Base-by-base conservation (phyloP, 2,113 vertebrate genomes). In the Stercorarius parasiticus region DNA sequence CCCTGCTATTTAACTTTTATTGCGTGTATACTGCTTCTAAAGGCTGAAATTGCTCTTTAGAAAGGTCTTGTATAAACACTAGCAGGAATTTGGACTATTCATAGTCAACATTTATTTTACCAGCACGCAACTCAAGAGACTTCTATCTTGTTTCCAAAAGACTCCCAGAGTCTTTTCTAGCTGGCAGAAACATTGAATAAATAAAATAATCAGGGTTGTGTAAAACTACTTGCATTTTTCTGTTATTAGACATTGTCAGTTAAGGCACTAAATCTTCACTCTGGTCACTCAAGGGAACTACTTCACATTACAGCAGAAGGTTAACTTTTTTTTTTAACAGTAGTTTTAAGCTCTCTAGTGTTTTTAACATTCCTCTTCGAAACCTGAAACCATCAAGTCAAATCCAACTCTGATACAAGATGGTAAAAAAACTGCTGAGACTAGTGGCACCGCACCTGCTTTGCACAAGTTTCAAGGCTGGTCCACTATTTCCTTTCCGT, bases 51-150 rank as follows among this genome's bases (percentile, higher is more conserved):
- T 90, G 59, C 74, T 64, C 77, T 97, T 82, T 93, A 67, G 74
- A 96, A 96, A 94, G 80, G 49, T 81, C 66, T 95, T 92, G 18
- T 8, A 82, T 90, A 97, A 97, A 96, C 80, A 94, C 23, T 27
- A 84, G 61, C 85, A 97, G 93, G 96, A 97, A 98, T 98, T 53
- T 90, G 55, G 96, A 96, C 94, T 97, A 97, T 97, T 97, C 84
- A 59, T 82, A 86, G 91, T 95, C 95, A 96, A 95, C 77, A 88
- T 96, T 97, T 86, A 89, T 96, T 97, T 78, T 95, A 96, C 88
- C 61, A 97, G 87, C 90, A 92, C 6, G 10, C 81, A 96, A 96
- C 64, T 87, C 97, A 97, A 93, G 67, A 96, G 66, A 86, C 38
- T 87, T 96, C 59, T 85, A 53, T 82, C 61, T 91, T 78, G 62